These are phyloP conservation scores for Drosophila rubida DNA, from an alignment of 2,888 invertebrate genomes.

Conservation along the genomic window DNA sequence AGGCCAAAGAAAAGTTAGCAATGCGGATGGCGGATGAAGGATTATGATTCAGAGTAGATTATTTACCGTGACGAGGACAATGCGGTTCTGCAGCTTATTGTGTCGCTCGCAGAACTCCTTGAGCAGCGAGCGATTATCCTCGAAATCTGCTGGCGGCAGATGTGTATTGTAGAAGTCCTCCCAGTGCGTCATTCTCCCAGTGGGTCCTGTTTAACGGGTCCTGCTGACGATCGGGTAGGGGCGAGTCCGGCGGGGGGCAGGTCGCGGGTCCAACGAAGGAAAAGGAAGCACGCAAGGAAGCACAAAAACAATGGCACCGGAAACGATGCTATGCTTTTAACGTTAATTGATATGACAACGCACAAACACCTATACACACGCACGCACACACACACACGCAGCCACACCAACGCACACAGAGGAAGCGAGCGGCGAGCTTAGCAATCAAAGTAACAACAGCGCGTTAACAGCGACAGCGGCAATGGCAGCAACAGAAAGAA, in stretches of 20 bases:
- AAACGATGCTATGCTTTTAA: slow-evolving; percentile 61
- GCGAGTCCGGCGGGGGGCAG: not conserved
- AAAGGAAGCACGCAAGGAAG: slow-evolving; percentile 63
- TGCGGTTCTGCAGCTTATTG: slow-evolving; percentile 88
- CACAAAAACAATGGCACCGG: slow-evolving; percentile 63
- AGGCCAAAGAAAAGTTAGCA: slow-evolving; percentile 22
- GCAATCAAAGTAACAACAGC: not conserved
- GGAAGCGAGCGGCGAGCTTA: slow-evolving; percentile 42
- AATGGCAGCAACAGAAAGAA: slow-evolving; percentile 41
- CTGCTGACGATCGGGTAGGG: not conserved
- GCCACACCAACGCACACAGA: slow-evolving; percentile 4
- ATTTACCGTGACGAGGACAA: slow-evolving; percentile 92
- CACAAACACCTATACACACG: slow-evolving; percentile 19
- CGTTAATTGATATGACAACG: slow-evolving; percentile 61
- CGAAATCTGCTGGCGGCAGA: slow-evolving; percentile 91
- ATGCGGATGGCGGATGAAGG: slow-evolving; percentile 1
- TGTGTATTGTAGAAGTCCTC: slow-evolving; percentile 94
- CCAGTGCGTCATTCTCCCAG: slow-evolving; percentile 87
- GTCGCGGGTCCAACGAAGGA: slow-evolving; percentile 17
- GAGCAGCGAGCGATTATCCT: slow-evolving; percentile 89
- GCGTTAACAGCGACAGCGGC: slow-evolving; percentile 20
- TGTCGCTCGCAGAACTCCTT: slow-evolving; percentile 91
- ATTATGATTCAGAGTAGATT: not conserved
- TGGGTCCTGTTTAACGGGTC: slow-evolving; percentile 3
- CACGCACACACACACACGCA: slow-evolving; percentile 1